Conservation (phyloP, 1,140 invertebrate genomes). For the Sitophilus oryzae region DNA sequence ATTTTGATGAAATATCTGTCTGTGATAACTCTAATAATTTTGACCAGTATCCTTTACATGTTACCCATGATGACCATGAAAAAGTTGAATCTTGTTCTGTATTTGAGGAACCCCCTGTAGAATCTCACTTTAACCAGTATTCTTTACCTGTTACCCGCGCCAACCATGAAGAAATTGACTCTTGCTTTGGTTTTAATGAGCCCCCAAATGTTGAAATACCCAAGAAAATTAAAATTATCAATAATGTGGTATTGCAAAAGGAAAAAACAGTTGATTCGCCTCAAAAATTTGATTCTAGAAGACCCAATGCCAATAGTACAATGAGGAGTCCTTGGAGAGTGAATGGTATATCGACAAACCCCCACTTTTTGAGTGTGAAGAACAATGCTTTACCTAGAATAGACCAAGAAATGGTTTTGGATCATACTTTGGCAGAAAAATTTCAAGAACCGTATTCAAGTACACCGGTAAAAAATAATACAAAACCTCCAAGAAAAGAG, state of each 20-base stretch:
- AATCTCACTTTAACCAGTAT: slow-evolving; percentile 1
- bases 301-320: slow-evolving; percentile 27
- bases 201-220: too few species aligned
- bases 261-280: slow-evolving; percentile 8
- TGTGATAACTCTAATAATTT: not conserved
- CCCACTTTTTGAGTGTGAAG: slow-evolving; percentile 25
- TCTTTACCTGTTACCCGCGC: not conserved
- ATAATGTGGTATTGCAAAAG: slow-evolving; percentile 8
- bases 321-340: slow-evolving; percentile 28
- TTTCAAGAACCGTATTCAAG: slow-evolving; percentile 7
- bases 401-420: slow-evolving; percentile 24
- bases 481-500: slow-evolving; percentile 4
- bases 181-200: too few species aligned
- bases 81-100: slow-evolving; percentile 14
- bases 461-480: not conserved
- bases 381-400: slow-evolving; percentile 20
- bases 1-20: not conserved
- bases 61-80: too few species aligned
- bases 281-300: slow-evolving; percentile 3
- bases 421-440: slow-evolving; percentile 23
- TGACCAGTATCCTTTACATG: too few species aligned
- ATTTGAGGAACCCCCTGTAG: slow-evolving; percentile 11
- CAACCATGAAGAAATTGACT: not conserved
- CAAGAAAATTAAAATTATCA: slow-evolving; percentile 15
- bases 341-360: slow-evolving; percentile 20